phyloP scores from a whole-genome alignment of 2,888 invertebrate genomes.

The Andricus curvator region DNA sequence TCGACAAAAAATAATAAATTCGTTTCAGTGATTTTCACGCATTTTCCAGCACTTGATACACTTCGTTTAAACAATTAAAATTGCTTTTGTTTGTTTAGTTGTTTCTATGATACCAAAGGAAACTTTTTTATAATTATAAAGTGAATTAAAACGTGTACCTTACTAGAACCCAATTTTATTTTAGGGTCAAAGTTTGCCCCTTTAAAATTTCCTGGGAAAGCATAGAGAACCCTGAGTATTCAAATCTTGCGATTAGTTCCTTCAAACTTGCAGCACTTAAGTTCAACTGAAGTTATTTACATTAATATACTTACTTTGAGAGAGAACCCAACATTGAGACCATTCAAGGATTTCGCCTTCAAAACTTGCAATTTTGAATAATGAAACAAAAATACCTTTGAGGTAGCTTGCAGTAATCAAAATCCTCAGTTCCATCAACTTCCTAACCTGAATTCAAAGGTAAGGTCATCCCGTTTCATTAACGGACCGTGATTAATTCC shows the following conservation, averaged over 20 bases:
- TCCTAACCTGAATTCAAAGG: slow-evolving; percentile 61
- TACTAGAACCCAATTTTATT: background rate
- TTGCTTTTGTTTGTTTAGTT: no score
- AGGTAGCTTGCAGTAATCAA: slow-evolving; percentile 66
- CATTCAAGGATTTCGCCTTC: slow-evolving; percentile 12
- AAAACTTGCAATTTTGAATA: background rate
- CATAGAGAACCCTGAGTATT: background rate
- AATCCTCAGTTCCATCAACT: slow-evolving; percentile 61
- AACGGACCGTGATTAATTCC: slow-evolving; percentile 43
- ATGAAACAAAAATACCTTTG: slow-evolving; percentile 41
- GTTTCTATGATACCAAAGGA: no score
- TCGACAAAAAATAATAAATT: no score
- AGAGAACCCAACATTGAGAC: background rate
- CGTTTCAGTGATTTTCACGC: no score
- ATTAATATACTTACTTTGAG: background rate
- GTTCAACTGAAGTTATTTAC: background rate
- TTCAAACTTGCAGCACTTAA: background rate
- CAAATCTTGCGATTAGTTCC: background rate
- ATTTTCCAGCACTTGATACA: no score
- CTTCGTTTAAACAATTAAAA: no score
- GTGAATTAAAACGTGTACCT: no score
- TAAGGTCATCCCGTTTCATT: slow-evolving; percentile 66
- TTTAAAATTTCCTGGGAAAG: background rate
- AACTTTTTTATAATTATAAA: no score
- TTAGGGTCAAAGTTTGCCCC: background rate